These are phyloP conservation scores for Oligia strigilis DNA, from an alignment of 2,888 invertebrate genomes.

Conservation along the genomic window DNA sequence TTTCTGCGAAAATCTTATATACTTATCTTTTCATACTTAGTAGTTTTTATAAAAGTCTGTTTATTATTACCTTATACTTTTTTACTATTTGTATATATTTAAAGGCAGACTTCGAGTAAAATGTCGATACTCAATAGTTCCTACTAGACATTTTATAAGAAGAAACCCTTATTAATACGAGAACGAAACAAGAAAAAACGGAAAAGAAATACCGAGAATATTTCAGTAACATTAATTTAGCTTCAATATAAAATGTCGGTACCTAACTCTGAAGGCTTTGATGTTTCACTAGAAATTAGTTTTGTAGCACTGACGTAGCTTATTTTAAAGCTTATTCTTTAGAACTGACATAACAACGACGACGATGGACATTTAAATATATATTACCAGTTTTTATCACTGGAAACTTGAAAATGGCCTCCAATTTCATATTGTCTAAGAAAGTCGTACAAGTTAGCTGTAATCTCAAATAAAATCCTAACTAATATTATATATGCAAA, in stretches of 20 bases:
- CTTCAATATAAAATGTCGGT: background rate
- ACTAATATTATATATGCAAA: too few species aligned
- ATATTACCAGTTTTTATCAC: background rate
- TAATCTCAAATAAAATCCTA: background rate
- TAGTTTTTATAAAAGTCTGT: background rate
- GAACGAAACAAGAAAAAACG: conserved; percentile 1
- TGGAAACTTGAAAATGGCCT: background rate
- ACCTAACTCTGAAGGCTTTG: background rate
- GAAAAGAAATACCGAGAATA: too few species aligned
- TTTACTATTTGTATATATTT: background rate
- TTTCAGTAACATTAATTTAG: background rate
- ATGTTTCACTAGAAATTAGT: background rate
- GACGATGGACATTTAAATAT: too few species aligned
- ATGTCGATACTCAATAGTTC: background rate
- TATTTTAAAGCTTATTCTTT: too few species aligned
- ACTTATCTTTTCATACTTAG: background rate
- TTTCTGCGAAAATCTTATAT: background rate
- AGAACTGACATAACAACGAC: too few species aligned
- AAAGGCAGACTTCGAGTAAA: background rate
- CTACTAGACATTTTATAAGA: conserved; percentile 9
- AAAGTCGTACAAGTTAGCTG: too few species aligned
- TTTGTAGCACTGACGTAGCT: background rate
- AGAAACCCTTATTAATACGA: conserved; percentile 21
- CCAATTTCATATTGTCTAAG: background rate
- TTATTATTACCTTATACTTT: too few species aligned